Evolutionary conservation across 2,797 vertebrate genomes (phyloP).

Genomic region (Echiichthys vipera): DNA sequence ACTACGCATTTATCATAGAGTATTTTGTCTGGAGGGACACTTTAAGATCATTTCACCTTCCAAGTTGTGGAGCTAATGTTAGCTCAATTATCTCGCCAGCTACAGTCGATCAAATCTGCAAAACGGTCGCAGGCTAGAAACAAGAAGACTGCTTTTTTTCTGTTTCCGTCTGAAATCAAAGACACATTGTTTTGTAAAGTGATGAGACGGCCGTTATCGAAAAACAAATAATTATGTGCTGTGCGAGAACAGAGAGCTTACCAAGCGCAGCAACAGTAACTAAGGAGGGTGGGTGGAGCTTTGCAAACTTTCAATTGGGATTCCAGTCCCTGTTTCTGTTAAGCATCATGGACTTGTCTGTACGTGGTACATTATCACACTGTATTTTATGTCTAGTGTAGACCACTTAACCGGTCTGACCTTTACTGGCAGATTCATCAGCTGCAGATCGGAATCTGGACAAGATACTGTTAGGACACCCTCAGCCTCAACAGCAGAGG

Average conservation of each 20-base stretch:
- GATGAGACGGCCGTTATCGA: neutral
- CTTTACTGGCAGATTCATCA: conserved; percentile 8
- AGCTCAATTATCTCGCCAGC: neutral
- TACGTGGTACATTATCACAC: neutral
- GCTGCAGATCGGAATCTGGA: conserved; percentile 23
- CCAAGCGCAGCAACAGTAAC: neutral
- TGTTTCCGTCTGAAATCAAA: neutral
- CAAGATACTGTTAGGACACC: neutral
- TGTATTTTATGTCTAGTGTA: neutral
- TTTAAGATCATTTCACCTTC: neutral
- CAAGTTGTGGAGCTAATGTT: neutral
- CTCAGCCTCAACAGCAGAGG: neutral
- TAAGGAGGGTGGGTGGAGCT: neutral
- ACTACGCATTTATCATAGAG: no score
- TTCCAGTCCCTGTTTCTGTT: conserved; percentile 1
- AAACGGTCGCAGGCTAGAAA: neutral
- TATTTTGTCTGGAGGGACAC: neutral
- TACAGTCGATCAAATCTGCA: neutral
- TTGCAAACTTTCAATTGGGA: neutral
- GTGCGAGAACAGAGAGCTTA: neutral
- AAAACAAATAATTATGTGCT: no score
- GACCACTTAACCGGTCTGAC: conserved; percentile 10
- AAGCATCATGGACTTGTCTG: neutral
- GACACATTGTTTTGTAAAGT: neutral
- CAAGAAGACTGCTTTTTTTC: neutral